A percentile compares a stretch with the other conserved stretches of the same genome.
phyloP scores from a whole-genome alignment of 2,113 vertebrate species.

The Hemibagrus wyckioides region DNA sequence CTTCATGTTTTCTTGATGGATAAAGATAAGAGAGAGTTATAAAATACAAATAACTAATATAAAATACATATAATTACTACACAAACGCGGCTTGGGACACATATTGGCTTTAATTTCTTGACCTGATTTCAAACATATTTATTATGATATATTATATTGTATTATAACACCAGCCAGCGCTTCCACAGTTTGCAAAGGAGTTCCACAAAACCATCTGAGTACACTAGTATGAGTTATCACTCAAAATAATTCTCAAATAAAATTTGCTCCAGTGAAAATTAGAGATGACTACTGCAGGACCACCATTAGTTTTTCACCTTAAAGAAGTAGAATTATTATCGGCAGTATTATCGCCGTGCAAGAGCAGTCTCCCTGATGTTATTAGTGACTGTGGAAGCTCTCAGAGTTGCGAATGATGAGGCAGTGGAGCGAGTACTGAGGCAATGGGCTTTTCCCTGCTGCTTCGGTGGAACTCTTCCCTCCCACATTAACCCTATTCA shows the following conservation, averaged over 20 bases:
- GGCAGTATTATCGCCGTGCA: not conserved
- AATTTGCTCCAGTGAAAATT: not conserved
- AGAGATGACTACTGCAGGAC: not conserved
- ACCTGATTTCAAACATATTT: not conserved
- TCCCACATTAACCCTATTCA: conserved; percentile 47
- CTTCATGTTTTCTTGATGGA: not conserved
- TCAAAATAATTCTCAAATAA: not conserved
- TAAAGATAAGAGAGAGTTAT: not conserved
- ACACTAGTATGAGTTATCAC: not conserved
- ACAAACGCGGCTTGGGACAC: not conserved
- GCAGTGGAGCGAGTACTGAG: not conserved
- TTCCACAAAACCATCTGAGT: not conserved
- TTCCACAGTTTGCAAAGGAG: not conserved
- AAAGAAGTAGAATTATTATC: not conserved
- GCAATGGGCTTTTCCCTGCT: conserved; percentile 23
- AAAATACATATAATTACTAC: not conserved
- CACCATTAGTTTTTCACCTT: not conserved
- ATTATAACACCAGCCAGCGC: not conserved
- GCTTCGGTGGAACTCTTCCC: conserved; percentile 20
- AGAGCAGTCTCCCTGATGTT: conserved; percentile 21
- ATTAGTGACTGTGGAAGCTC: conserved; percentile 51
- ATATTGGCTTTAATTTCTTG: not conserved
- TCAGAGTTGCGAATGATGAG: conserved; percentile 46
- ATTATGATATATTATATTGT: not conserved
- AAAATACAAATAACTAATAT: not conserved